Conservation (phyloP, 2,113 vertebrate species). For the Heloderma charlesbogerti region DNA sequence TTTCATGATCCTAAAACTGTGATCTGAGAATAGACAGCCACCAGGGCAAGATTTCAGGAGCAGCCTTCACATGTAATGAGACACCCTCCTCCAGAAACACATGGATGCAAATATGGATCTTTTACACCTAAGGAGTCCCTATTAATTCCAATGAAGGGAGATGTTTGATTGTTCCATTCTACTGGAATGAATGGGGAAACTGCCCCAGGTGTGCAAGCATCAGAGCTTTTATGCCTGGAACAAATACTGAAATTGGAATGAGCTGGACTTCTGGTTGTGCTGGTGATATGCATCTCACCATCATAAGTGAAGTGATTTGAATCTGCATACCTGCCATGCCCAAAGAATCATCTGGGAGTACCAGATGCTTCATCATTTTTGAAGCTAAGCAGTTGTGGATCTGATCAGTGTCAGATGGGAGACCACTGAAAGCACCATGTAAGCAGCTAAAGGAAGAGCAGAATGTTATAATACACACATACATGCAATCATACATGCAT, state of each 20-base stretch:
- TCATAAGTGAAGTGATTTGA: neutral
- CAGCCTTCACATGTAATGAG: too few relatives aligned
- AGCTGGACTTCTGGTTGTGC: neutral
- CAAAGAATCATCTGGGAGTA: neutral
- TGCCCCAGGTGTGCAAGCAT: neutral
- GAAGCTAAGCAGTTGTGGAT: too few relatives aligned
- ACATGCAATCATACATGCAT: too few relatives aligned
- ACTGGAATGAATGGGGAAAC: neutral
- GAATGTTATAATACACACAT: neutral
- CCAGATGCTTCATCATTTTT: too few relatives aligned
- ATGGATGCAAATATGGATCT: neutral
- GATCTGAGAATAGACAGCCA: too few relatives aligned
- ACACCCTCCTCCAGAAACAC: neutral
- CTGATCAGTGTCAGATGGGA: too few relatives aligned
- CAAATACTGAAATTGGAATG: neutral
- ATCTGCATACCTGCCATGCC: neutral
- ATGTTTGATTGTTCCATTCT: neutral
- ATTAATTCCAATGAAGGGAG: neutral
- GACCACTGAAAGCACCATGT: too few relatives aligned
- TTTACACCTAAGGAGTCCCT: neutral
- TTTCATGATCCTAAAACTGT: too few relatives aligned
- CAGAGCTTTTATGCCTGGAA: neutral
- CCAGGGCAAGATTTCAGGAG: too few relatives aligned
- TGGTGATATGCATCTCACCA: neutral
- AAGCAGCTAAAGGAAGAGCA: too few relatives aligned